phyloP scores from a whole-genome alignment of 2,113 vertebrate species.

The Takifugu flavidus region DNA sequence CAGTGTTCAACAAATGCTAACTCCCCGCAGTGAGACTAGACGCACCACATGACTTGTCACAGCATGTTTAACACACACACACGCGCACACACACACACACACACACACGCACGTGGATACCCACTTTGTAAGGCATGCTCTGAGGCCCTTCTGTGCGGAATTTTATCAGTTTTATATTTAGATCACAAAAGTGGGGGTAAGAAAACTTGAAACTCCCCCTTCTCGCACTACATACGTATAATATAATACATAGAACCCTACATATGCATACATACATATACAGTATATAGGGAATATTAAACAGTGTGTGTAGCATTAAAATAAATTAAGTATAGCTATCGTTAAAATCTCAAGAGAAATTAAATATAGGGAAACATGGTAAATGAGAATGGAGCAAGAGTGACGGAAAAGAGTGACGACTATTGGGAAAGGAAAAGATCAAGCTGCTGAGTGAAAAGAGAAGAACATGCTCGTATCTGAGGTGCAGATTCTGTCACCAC shows the following conservation, averaged over 20 bases:
- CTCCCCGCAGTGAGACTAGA: slow-evolving; percentile 12
- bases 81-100: neutral
- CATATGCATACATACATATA: slow-evolving; percentile 10
- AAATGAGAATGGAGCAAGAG: slow-evolving; percentile 4
- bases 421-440: slow-evolving; percentile 1
- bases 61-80: slow-evolving; percentile 32
- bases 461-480: slow-evolving; percentile 42
- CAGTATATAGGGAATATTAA: slow-evolving; percentile 5
- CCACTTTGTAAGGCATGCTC: slow-evolving; percentile 37
- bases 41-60: slow-evolving; percentile 39
- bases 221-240: slow-evolving; percentile 37
- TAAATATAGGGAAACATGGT: slow-evolving; percentile 16
- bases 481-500: slow-evolving; percentile 59
- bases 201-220: slow-evolving; percentile 55
- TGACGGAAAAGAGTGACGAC: slow-evolving; percentile 6
- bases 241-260: slow-evolving; percentile 22
- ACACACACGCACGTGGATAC: slow-evolving; percentile 8
- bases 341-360: too few species aligned
- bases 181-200: slow-evolving; percentile 40
- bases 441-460: slow-evolving; percentile 31
- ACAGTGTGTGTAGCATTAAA: slow-evolving; percentile 10
- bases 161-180: slow-evolving; percentile 76
- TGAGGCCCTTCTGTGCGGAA: slow-evolving; percentile 41
- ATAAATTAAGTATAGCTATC: slow-evolving; percentile 15
- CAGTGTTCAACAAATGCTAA: slow-evolving; percentile 14